These are phyloP conservation scores for Cyanistes caeruleus DNA, from an alignment of 2,113 vertebrate species.

Conservation along the genomic window DNA sequence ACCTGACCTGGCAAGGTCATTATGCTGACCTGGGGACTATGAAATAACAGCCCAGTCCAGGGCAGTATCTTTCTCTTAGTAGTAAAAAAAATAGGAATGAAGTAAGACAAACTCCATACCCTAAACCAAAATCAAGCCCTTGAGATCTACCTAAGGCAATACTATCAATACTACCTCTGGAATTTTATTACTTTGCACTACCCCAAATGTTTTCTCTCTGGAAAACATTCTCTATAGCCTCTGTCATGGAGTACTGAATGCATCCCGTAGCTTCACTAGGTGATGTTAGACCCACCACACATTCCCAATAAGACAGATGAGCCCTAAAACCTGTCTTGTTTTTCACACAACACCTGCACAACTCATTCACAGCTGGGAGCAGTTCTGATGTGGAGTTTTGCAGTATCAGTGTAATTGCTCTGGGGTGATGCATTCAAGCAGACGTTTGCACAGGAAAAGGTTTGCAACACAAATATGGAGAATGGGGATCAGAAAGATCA, in stretches of 20 bases:
- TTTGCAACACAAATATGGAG: not conserved
- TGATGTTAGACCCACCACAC: not conserved
- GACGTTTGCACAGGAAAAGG: not conserved
- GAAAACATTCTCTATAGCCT: not conserved
- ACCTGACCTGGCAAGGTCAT: too few relatives aligned
- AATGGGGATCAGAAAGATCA: not conserved
- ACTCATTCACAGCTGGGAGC: not conserved
- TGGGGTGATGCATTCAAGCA: not conserved
- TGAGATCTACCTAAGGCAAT: not conserved
- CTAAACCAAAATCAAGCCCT: not conserved
- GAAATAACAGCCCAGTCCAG: not conserved
- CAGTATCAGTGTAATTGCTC: too few relatives aligned
- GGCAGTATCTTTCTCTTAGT: not conserved
- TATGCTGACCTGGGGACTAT: not conserved
- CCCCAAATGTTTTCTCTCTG: not conserved
- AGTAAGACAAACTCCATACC: not conserved
- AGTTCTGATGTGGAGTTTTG: not conserved
- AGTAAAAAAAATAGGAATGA: not conserved
- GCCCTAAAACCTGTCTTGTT: not conserved
- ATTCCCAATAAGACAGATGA: not conserved
- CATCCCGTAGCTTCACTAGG: not conserved
- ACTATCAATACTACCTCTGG: not conserved
- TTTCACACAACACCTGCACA: not conserved
- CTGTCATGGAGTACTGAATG: not conserved
- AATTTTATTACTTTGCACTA: not conserved